Conservation (phyloP, 1,140 invertebrate genomes). For the Agrilus planipennis region DNA sequence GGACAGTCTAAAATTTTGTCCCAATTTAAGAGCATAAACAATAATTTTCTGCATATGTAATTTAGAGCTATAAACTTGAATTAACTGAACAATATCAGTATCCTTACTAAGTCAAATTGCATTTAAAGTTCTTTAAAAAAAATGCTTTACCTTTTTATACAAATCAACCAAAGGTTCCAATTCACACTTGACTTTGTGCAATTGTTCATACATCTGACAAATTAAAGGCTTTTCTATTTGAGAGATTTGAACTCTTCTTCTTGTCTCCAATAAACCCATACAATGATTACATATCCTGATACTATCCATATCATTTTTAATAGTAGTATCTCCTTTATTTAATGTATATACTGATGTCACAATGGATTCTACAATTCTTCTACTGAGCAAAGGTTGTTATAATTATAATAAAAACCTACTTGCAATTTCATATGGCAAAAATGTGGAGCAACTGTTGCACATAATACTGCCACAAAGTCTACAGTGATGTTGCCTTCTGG, state of each 20-base stretch:
- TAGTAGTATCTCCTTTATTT: too few relatives aligned
- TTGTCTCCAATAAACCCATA: constrained; percentile 64
- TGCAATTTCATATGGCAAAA: constrained; percentile 71
- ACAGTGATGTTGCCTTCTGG: constrained; percentile 90
- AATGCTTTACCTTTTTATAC: constrained; percentile 83
- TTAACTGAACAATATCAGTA: too few relatives aligned
- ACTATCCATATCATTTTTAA: constrained; percentile 36
- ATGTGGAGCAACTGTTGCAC: constrained; percentile 87
- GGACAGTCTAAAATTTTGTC: too few relatives aligned
- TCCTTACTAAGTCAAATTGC: too few relatives aligned
- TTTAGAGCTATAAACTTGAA: too few relatives aligned
- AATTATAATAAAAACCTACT: constrained; percentile 46
- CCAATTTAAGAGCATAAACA: too few relatives aligned
- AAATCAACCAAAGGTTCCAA: constrained; percentile 62
- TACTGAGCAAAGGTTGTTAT: neutral
- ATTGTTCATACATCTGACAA: constrained; percentile 71
- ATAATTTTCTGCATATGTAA: too few relatives aligned
- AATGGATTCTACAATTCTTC: constrained; percentile 20
- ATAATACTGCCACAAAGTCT: constrained; percentile 90
- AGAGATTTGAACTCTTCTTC: constrained; percentile 69
- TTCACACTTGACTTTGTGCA: constrained; percentile 62
- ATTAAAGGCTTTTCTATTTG: constrained; percentile 67
- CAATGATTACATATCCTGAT: constrained; percentile 78
- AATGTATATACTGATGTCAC: constrained; percentile 22
- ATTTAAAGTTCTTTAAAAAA: too few relatives aligned